Base-by-base conservation (phyloP, 1,140 invertebrate genomes). In the Ostrea edulis region DNA sequence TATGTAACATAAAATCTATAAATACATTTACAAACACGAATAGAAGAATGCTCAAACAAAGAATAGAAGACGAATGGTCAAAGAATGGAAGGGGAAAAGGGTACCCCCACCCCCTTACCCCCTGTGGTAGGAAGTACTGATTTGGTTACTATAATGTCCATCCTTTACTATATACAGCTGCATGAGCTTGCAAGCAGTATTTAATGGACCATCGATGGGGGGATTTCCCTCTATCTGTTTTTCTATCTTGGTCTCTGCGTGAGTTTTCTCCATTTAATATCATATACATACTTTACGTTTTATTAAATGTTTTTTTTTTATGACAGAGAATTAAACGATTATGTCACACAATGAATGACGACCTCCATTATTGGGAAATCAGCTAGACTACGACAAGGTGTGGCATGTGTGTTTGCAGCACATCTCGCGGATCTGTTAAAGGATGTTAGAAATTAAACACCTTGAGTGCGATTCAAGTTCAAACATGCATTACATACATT, bases 401-500 rank as follows among this genome's bases (percentile, higher is more conserved):
- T n/a, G 55, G n/a, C 55, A 17, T 12, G 54, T 20, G 55, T 62
- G 55, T 62, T 62, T 20, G 17, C 55, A 7, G 55, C n/a, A 20
- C 54, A 55, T 5, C 17, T 62, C n/a, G 35, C 35, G 35, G 35
- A 62, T 62, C 55, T 62, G n/a, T 7, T 62, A 17, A 20, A 62
- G 55, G 55, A 17, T 62, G 55, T 20, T 62, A 17, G 55, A 62
- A 62, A 62, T 62, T 20, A 62, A 62, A 62, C 17, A 62, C 55
- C 20, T 62, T 17, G n/a, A n/a, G 14, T 62, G 55, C 20, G 55
- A 5, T 62, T 62, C 55, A 62, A 17, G 55, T 62, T 62, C 5
- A 62, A 62, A 62, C 55, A 62, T 62, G 55, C 55, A 62, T 62
- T n/a, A 58, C 20, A n/a, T 62, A 62, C 55, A 62, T 62, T 62